A percentile compares a stretch with the other conserved stretches of the same genome.
These are phyloP conservation scores for Drosophila paulistorum DNA, from an alignment of 1,140 invertebrate genomes.

Conservation along the genomic window DNA sequence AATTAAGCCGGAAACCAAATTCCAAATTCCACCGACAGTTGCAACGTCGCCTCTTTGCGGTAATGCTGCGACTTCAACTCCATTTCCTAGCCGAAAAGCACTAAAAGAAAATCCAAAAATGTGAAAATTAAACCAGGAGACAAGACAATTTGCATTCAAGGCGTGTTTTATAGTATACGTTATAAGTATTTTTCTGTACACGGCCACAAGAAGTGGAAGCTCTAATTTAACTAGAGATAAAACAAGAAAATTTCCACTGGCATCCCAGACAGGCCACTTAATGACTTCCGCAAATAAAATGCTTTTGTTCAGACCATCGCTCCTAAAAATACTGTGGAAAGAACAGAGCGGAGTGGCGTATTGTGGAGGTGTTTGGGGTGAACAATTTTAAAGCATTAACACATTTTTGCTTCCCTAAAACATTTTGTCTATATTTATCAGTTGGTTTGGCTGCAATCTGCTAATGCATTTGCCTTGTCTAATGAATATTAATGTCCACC, in stretches of 20 bases:
- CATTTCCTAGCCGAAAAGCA: conserved; percentile 53
- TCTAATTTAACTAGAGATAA: conserved; percentile 26
- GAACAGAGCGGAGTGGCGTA: neutral
- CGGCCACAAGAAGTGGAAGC: conserved; percentile 30
- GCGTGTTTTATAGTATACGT: conserved; percentile 59
- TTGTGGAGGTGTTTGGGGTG: conserved; percentile 1
- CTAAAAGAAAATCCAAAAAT: conserved; percentile 11
- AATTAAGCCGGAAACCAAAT: conserved; percentile 75
- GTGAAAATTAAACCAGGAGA: conserved; percentile 15
- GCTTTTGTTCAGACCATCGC: conserved; percentile 42
- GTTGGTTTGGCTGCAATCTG: conserved; percentile 56
- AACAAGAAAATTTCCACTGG: conserved; percentile 47
- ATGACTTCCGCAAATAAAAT: conserved; percentile 80
- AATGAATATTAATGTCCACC: conserved; percentile 73
- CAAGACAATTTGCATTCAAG: conserved; percentile 67
- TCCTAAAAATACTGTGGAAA: too few species aligned
- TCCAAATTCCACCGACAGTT: conserved; percentile 57
- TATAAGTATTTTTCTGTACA: conserved; percentile 53
- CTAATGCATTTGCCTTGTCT: conserved; percentile 72
- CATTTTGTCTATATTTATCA: conserved; percentile 70
- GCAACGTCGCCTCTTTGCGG: conserved; percentile 68
- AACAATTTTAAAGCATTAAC: conserved; percentile 70
- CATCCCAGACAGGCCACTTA: conserved; percentile 62
- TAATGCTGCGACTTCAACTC: conserved; percentile 71
- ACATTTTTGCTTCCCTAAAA: conserved; percentile 32